Conservation (phyloP, 1,140 invertebrate genomes). For the Drosophila triauraria region DNA sequence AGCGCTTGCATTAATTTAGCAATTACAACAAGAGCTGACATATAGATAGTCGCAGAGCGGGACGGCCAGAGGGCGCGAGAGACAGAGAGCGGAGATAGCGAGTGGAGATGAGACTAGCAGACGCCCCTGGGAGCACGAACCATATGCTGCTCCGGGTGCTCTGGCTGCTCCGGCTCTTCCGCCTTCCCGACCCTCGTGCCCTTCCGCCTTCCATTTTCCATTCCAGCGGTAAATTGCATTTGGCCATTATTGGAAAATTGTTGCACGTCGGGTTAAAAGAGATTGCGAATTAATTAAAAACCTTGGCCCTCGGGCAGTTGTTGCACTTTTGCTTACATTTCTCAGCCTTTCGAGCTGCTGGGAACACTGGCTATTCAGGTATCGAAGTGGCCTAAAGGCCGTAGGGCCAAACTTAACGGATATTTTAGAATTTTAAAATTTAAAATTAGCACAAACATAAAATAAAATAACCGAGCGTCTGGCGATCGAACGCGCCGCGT, state of each 20-base stretch:
- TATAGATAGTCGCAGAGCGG: slow-evolving; percentile 24
- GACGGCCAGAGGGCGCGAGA: neutral
- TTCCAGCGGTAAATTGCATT: slow-evolving; percentile 72
- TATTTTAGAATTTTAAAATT: slow-evolving; percentile 36
- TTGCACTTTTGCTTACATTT: slow-evolving; percentile 19
- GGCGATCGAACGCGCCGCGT: slow-evolving; percentile 57
- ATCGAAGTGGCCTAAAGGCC: slow-evolving; percentile 9
- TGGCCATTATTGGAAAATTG: slow-evolving; percentile 71
- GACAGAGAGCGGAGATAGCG: neutral
- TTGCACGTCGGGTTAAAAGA: slow-evolving; percentile 57
- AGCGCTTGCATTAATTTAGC: slow-evolving; percentile 75
- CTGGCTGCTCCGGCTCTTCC: neutral
- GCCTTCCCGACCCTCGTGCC: neutral
- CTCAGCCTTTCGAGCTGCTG: slow-evolving; percentile 9
- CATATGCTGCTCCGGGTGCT: slow-evolving; percentile 34
- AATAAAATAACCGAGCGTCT: slow-evolving; percentile 39
- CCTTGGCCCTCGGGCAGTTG: slow-evolving; percentile 18
- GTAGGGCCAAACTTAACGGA: slow-evolving; percentile 15
- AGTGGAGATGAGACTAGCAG: slow-evolving; percentile 38
- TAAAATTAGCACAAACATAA: slow-evolving; percentile 48
- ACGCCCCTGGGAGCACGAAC: slow-evolving; percentile 55
- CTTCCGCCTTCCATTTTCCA: slow-evolving; percentile 25
- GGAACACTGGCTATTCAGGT: neutral
- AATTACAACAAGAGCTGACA: slow-evolving; percentile 73
- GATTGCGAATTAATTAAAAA: slow-evolving; percentile 78